These are phyloP conservation scores for Camptogramma bilineatum DNA, from an alignment of 2,888 invertebrate genomes.

Conservation along the genomic window DNA sequence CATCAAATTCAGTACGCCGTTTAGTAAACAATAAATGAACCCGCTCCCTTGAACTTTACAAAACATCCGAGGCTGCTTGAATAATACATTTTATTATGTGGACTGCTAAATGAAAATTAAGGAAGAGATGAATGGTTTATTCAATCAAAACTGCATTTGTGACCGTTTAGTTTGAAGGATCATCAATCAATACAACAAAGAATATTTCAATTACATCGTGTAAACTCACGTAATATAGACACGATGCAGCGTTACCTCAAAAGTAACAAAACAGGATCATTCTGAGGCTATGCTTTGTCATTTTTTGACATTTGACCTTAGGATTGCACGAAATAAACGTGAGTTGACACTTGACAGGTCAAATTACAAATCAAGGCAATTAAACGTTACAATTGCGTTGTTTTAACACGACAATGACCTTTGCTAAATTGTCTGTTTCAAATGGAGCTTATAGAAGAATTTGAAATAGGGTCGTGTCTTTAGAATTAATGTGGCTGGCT, in stretches of 20 bases:
- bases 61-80: constrained; percentile 59
- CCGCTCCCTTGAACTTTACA: constrained; percentile 71
- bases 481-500: constrained; percentile 23
- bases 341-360: constrained; percentile 57
- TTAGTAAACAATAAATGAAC: constrained; percentile 67
- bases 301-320: constrained; percentile 47
- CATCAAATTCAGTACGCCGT: constrained; percentile 37
- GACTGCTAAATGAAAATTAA: constrained; percentile 55
- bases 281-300: constrained; percentile 29
- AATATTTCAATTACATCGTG: constrained; percentile 22
- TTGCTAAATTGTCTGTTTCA: constrained; percentile 42
- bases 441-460: constrained; percentile 22
- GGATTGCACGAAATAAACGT: constrained; percentile 52
- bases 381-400: constrained; percentile 62
- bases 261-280: constrained; percentile 23
- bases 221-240: constrained; percentile 11
- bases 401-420: constrained; percentile 61
- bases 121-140: constrained; percentile 54
- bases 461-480: constrained; percentile 20
- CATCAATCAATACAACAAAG: constrained; percentile 21
- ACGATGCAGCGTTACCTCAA: background rate
- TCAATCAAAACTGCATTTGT: constrained; percentile 43
- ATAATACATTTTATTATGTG: constrained; percentile 61
- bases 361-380: constrained; percentile 61
- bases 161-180: constrained; percentile 34